Evolutionary conservation across 2,888 invertebrate species (phyloP), one percentile per base, ranked within the genome.

Genomic region (Thecocarcelia acutangulata): DNA sequence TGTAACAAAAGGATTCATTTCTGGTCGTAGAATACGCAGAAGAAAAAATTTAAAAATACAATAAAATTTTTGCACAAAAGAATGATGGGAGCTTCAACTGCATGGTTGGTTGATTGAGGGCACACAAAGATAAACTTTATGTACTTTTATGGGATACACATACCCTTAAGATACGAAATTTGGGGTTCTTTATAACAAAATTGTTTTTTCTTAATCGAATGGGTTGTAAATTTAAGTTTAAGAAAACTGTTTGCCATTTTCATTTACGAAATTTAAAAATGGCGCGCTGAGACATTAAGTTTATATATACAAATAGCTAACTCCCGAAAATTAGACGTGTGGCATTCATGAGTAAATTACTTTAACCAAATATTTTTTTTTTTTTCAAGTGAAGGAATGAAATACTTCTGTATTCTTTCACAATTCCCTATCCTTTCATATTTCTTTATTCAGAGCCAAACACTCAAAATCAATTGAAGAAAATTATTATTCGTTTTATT

Each of bases 1-100:
- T 84, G 84, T 77, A 84, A 79, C 82, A 82, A 80, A 83, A 87
- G 87, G 86, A 87, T 87, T 87, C 87, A 83, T 84, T 85, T 87
- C 84, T 83, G 73, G 76, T 76, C 76, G 46, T 73, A 83, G 76
- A 83, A 80, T 61, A 83, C 73, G 81, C 63, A 80, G 70, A 75
- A 70, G 46, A 40, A 21, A 37, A 33, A 11, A 56, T 11, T 54
- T 15, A 48, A 54, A 61, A 64, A 66, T 66, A 72, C 59, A 79
- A 66, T 59, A 73, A 66, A 59, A 28, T 37, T 58, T 66, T 48
- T 75, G 59, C 44, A 80, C 52, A 81, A 80, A 81, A 73, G 73
- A 50, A 59, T 59, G 74, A 69, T 74, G 75, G 42, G 42, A 56
- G 69, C 42, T 75, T 61, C 74, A 37, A 54, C 63, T 70, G 64